These are phyloP conservation scores for Galleria mellonella DNA, from an alignment of 1,140 invertebrate genomes.

Conservation along the genomic window DNA sequence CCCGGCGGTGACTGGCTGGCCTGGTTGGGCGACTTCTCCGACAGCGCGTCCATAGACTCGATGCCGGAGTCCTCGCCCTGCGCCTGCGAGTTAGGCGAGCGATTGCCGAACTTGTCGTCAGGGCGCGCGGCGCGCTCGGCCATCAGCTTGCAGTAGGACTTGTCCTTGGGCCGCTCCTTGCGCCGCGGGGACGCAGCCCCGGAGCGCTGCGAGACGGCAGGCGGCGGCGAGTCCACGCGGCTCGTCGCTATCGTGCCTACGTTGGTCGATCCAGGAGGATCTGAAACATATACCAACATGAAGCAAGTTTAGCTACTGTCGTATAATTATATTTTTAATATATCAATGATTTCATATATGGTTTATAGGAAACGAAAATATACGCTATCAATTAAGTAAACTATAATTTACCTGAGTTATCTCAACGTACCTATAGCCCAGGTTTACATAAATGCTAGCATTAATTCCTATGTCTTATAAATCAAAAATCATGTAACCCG, in stretches of 20 bases:
- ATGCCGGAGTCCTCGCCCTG: conserved; percentile 93
- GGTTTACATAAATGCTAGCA: too few species aligned
- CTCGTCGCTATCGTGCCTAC: conserved; percentile 73
- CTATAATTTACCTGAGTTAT: too few species aligned
- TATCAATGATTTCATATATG: too few species aligned
- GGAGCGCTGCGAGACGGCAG: conserved; percentile 8
- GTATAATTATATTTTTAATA: too few species aligned
- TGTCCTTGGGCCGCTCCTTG: conserved; percentile 71
- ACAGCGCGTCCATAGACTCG: conserved; percentile 93
- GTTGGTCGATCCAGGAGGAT: conserved; percentile 78
- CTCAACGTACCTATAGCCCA: too few species aligned
- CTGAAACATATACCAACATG: conserved; percentile 30
- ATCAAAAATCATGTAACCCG: too few species aligned
- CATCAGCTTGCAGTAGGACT: conserved; percentile 74
- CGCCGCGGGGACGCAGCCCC: conserved; percentile 45
- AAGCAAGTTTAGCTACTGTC: too few species aligned
- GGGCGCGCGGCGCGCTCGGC: conserved; percentile 53
- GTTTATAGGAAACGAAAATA: too few species aligned
- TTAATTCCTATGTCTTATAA: too few species aligned
- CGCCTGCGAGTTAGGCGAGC: conserved; percentile 74
- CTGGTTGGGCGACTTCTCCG: conserved; percentile 93
- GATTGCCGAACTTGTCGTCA: conserved; percentile 54
- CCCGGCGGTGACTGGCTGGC: conserved; percentile 77
- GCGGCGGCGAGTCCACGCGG: conserved; percentile 40
- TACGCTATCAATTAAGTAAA: too few species aligned